Conservation (phyloP, 2,797 vertebrate species). For the Oceanodroma leucorhoa region DNA sequence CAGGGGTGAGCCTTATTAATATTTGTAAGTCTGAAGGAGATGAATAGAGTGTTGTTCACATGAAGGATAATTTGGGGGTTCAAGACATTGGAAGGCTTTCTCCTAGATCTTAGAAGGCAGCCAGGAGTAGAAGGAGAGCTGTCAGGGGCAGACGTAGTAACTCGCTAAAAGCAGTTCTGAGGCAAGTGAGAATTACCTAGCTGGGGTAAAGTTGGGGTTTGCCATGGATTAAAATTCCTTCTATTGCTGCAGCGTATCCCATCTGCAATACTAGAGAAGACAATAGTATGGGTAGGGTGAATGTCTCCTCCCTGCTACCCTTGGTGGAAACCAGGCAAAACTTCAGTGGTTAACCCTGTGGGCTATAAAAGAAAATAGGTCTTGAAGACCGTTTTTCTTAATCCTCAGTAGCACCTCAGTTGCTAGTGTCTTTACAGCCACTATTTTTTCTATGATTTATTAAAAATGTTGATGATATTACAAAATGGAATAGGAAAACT, state of each 20-base stretch:
- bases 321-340: not conserved
- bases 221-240: not conserved
- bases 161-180: not conserved
- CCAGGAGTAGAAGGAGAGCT: not conserved
- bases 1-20: not conserved
- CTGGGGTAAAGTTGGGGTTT: not conserved
- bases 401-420: not conserved
- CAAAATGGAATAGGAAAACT: not conserved
- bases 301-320: not conserved
- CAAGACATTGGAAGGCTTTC: not conserved
- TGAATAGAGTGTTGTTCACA: not conserved
- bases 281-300: not conserved
- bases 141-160: not conserved
- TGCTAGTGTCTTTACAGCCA: not conserved
- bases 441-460: not conserved
- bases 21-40: not conserved
- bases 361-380: not conserved
- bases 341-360: not conserved
- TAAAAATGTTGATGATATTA: not conserved
- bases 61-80: not conserved
- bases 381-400: not conserved
- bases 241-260: not conserved
- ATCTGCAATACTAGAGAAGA: not conserved
- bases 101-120: not conserved
- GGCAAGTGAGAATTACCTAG: not conserved